Conservation (phyloP, 2,797 vertebrate genomes). For the Enteromius treurensis region DNA sequence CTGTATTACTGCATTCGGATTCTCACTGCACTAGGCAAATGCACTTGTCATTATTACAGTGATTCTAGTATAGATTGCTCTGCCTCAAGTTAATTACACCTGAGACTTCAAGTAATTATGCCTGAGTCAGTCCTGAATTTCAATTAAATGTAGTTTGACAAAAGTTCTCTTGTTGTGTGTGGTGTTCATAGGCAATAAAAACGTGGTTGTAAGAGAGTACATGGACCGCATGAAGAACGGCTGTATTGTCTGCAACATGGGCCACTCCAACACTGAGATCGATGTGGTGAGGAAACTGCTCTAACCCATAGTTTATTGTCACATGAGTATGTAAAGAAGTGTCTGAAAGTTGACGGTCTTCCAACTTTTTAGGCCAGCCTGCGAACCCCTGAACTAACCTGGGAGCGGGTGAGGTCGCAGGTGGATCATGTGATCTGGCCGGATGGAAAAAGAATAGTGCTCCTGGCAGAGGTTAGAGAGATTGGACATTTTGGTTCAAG, state of each 20-base stretch:
- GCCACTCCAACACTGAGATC: conserved; percentile 98
- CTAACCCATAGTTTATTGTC: conserved; percentile 29
- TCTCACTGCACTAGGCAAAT: not conserved
- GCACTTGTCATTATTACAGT: conserved; percentile 4
- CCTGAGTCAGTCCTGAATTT: conserved; percentile 8
- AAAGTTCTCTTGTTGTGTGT: not conserved
- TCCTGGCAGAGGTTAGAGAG: conserved; percentile 89
- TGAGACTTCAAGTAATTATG: conserved; percentile 30
- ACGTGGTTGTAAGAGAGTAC: conserved; percentile 93
- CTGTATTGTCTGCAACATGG: conserved; percentile 98
- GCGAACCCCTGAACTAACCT: conserved; percentile 93
- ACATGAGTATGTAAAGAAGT: not conserved
- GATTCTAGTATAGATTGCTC: conserved; percentile 25
- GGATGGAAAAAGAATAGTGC: conserved; percentile 94
- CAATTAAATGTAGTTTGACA: conserved; percentile 6
- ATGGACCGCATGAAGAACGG: conserved; percentile 97
- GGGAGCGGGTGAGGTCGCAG: conserved; percentile 96
- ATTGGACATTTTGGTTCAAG: not conserved
- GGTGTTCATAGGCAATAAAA: conserved; percentile 88
- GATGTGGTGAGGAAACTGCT: conserved; percentile 86
- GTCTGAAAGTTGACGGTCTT: not conserved
- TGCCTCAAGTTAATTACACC: conserved; percentile 26
- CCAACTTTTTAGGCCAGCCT: conserved; percentile 86
- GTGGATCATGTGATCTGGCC: conserved; percentile 99
- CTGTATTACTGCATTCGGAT: not conserved